Conservation (phyloP, 1,140 invertebrate genomes). For the Plutomurus gul region DNA sequence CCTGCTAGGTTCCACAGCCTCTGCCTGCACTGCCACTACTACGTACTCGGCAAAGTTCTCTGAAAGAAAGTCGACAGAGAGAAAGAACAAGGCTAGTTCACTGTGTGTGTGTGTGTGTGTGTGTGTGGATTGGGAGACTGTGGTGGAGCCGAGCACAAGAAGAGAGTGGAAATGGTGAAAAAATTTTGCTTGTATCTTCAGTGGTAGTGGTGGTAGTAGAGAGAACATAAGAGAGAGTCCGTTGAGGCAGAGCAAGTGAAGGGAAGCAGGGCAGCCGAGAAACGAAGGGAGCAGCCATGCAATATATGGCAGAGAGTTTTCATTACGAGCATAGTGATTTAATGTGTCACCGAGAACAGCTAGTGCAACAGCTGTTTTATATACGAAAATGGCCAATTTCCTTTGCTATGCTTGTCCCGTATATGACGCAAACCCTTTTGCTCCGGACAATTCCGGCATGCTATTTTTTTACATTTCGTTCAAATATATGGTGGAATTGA, state of each 20-base stretch:
- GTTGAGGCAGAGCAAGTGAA: conserved; percentile 4
- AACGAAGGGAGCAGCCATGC: conserved; percentile 31
- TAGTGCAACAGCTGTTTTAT: conserved; percentile 54
- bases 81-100: background rate
- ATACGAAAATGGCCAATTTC: conserved; percentile 54
- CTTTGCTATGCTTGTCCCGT: conserved; percentile 24
- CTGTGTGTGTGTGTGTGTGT: background rate
- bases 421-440: conserved; percentile 39
- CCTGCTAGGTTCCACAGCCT: too few species aligned
- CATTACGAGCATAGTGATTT: conserved; percentile 54
- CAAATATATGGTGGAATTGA: conserved; percentile 50
- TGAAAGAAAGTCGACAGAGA: background rate
- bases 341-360: conserved; percentile 54
- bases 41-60: background rate
- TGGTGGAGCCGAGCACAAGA: background rate
- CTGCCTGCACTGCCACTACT: background rate
- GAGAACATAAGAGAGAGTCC: background rate
- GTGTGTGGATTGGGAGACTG: background rate
- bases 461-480: conserved; percentile 45
- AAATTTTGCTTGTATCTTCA: too few species aligned
- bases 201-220: background rate
- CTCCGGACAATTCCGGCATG: conserved; percentile 18
- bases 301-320: conserved; percentile 50
- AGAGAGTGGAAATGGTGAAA: background rate
- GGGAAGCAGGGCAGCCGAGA: background rate